Base-by-base conservation (phyloP, 2,888 invertebrate species). In the Latheticus oryzae region DNA sequence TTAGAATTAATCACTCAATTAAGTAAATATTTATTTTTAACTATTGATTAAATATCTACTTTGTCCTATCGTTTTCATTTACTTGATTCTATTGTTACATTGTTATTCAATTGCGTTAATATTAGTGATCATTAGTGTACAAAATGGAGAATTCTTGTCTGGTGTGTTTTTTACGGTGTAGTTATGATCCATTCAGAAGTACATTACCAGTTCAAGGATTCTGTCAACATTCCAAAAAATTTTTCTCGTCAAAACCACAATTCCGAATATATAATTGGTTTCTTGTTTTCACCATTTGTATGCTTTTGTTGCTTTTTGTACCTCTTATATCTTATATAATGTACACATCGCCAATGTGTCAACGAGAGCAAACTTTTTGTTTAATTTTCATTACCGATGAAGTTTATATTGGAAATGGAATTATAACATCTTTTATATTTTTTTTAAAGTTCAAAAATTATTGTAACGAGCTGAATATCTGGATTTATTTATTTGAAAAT, bases 181-280 rank as follows among this genome's bases (percentile, higher is more conserved):
- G 19, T 15, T 35, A 16, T 3, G 15, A 35, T n/a, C 3, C 19
- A 5, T 12, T 12, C 12, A 21, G 19, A 8, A n/a, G 3, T 2
- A 12, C 23, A 4, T 38, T 38, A 2, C 38, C 38, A 16, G 5
- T 38, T 8, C 9, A 12, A 11, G 38, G 38, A 7, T 23, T 23
- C n/a, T 38, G 38, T 13, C 5, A 23, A 23, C 38, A 38, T 11
- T 3, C 9, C 23, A 8, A 23, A 12, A 7, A n/a, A n/a, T n/a
- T n/a, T n/a, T n/a, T n/a, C n/a, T n/a, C n/a, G n/a, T n/a, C n/a
- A n/a, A n/a, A n/a, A n/a, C n/a, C 23, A 1, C 11, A 23, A 23
- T 4, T 23, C n/a, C 5, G 9, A 2, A 1, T 12, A 11, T 9
- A 5, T n/a, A 12, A 23, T 11, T 38, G 7, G 7, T 13, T 21